Evolutionary conservation across 2,888 invertebrate species (phyloP).

Genomic region (Falcaria lacertinaria): DNA sequence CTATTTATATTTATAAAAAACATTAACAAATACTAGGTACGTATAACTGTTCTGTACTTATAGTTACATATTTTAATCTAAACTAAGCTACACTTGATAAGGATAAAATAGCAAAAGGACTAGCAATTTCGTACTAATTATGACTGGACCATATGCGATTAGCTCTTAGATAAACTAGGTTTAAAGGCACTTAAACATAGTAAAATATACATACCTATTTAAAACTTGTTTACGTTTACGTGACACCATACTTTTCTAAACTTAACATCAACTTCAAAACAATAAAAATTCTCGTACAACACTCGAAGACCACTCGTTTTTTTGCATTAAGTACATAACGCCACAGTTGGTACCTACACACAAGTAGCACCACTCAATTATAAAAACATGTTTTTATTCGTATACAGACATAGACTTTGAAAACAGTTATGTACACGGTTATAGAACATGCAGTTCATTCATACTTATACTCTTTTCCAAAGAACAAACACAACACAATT

Average conservation of each 20-base stretch:
- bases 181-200: no score
- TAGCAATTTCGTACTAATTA: conserved; percentile 4
- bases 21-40: neutral
- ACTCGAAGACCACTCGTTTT: neutral
- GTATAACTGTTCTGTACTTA: neutral
- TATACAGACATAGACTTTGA: neutral
- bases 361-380: neutral
- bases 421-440: no score
- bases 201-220: no score
- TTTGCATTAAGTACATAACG: neutral
- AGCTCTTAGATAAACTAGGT: no score
- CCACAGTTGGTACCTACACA: neutral
- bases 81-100: neutral
- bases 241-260: no score
- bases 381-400: neutral
- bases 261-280: no score
- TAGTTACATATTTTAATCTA: neutral
- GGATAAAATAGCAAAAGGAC: conserved; percentile 3
- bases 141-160: neutral
- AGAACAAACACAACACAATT: no score
- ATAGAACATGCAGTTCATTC: no score
- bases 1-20: no score
- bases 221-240: no score
- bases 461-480: no score
- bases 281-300: no score